Percentiles rank a stretch among this genome's conserved stretches.
These are phyloP conservation scores for Galeopterus variegatus DNA, from an alignment of 2,113 vertebrate genomes.

Conservation along the genomic window DNA sequence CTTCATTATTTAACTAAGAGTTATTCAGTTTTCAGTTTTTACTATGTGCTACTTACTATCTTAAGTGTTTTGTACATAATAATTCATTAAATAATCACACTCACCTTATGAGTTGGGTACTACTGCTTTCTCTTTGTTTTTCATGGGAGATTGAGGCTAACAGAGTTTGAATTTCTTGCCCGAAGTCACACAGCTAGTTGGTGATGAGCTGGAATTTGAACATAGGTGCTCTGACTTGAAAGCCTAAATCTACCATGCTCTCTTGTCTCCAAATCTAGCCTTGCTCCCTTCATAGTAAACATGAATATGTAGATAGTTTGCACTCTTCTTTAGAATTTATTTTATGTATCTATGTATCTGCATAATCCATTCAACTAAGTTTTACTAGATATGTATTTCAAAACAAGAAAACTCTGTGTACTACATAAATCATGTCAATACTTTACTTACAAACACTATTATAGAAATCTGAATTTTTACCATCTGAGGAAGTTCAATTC, in stretches of 20 bases:
- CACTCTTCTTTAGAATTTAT: not conserved
- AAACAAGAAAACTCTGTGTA: not conserved
- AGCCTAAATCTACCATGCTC: not conserved
- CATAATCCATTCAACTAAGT: conserved; percentile 17
- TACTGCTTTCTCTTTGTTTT: not conserved
- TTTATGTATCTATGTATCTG: conserved; percentile 6
- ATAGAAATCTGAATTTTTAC: not conserved
- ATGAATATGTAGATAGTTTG: not conserved
- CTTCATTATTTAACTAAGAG: not conserved
- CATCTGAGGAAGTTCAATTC: not conserved
- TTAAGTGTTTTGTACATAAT: not conserved
- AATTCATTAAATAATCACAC: not conserved
- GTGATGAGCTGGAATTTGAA: not conserved
- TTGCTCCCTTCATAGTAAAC: not conserved
- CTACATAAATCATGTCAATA: not conserved
- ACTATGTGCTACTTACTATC: not conserved
- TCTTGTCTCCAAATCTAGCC: not conserved
- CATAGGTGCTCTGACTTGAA: not conserved
- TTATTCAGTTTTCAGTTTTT: not conserved
- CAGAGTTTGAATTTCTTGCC: not conserved
- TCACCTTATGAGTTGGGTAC: not conserved
- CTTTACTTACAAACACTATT: not conserved
- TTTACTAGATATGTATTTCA: not conserved
- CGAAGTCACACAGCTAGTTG: not conserved
- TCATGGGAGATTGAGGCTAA: not conserved